Evolutionary conservation across 1,140 invertebrate genomes (phyloP).

Genomic region (Heliconius nattereri): DNA sequence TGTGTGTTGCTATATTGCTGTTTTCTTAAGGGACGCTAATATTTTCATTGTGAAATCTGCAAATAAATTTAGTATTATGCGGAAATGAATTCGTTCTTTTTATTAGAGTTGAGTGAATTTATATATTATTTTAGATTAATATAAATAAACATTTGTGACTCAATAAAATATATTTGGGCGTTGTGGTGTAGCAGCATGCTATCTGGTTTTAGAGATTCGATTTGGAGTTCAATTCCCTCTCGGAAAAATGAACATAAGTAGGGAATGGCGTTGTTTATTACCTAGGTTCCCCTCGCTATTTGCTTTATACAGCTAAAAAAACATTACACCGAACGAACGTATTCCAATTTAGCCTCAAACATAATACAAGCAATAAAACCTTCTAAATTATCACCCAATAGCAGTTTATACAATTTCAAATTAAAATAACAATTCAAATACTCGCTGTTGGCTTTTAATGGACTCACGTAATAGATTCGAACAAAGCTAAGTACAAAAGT

Average conservation of each 20-base stretch:
- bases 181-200: too few relatives aligned
- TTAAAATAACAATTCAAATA: constrained; percentile 43
- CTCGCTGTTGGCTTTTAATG: constrained; percentile 33
- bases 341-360: constrained; percentile 44
- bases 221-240: too few relatives aligned
- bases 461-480: constrained; percentile 28
- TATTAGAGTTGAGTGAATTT: not conserved
- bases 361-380: constrained; percentile 47
- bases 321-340: constrained; percentile 38
- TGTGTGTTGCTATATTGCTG: constrained; percentile 8
- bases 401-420: constrained; percentile 41
- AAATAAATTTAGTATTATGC: not conserved
- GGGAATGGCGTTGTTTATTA: too few relatives aligned
- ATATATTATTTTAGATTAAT: too few relatives aligned
- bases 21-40: constrained; percentile 5
- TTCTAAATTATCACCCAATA: constrained; percentile 45
- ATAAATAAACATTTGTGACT: too few relatives aligned
- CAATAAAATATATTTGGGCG: too few relatives aligned
- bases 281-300: too few relatives aligned
- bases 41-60: constrained; percentile 8
- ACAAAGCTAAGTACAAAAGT: constrained; percentile 29
- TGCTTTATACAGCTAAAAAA: too few relatives aligned
- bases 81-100: not conserved
- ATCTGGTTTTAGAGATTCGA: too few relatives aligned
- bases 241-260: too few relatives aligned